Conservation (phyloP, 2,888 invertebrate genomes). For the Rapana venosa region DNA sequence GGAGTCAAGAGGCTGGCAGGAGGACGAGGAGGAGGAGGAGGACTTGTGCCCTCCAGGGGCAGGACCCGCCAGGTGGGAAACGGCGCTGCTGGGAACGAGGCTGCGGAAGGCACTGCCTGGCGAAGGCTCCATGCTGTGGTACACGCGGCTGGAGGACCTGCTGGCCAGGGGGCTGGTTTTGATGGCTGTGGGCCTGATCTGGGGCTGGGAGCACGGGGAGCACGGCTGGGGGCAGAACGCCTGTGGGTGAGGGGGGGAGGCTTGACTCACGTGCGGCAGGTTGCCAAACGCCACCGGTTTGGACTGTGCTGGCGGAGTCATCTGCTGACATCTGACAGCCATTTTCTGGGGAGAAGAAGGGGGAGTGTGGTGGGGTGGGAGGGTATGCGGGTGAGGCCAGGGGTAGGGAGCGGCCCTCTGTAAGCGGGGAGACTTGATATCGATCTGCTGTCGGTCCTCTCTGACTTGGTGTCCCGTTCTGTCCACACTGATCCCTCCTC, state of each 20-base stretch:
- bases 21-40: background rate
- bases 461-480: constrained; percentile 47
- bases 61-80: background rate
- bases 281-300: background rate
- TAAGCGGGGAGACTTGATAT: constrained; percentile 38
- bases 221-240: background rate
- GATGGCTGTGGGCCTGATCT: background rate
- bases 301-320: too few relatives aligned
- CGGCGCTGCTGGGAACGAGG: background rate
- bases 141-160: background rate
- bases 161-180: too few relatives aligned
- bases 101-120: constrained; percentile 34
- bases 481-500: constrained; percentile 38
- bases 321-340: background rate
- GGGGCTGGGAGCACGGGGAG: background rate
- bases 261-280: background rate
- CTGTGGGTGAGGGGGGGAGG: background rate
- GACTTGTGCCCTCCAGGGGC: background rate
- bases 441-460: constrained; percentile 49
- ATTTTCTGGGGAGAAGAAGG: background rate
- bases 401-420: background rate
- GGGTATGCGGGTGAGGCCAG: background rate
- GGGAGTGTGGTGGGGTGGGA: background rate
- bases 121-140: background rate
- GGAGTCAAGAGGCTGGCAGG: background rate